A percentile compares a stretch with the other conserved stretches of the same genome.
These are phyloP conservation scores for Nephrotoma guestfalica DNA, from an alignment of 2,888 invertebrate genomes.

Conservation along the genomic window DNA sequence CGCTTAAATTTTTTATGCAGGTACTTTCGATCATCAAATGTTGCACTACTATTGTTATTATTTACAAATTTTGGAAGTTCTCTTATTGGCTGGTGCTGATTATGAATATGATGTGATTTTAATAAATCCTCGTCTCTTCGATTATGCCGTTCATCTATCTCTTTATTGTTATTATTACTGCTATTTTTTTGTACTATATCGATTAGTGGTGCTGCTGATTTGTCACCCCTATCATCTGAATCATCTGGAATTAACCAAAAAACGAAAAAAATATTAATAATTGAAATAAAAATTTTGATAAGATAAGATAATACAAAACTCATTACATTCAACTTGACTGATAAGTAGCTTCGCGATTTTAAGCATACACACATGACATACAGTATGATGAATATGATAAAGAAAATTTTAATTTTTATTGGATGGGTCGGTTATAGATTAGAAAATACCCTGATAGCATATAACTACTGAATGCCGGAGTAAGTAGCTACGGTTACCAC, in stretches of 20 bases:
- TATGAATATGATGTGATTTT: not conserved
- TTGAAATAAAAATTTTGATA: not conserved
- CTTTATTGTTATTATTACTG: not conserved
- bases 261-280: not conserved
- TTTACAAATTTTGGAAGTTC: conserved; percentile 1
- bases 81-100: not conserved
- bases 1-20: conserved; percentile 90
- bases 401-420: not conserved
- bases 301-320: not conserved
- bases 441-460: not conserved
- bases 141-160: not conserved
- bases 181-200: not conserved
- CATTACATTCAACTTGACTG: conserved; percentile 1
- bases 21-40: conserved; percentile 53
- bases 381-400: not conserved
- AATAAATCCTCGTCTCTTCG: not conserved
- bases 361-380: not conserved
- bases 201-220: not conserved
- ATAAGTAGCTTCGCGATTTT: not conserved
- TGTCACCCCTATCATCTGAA: not conserved
- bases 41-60: not conserved
- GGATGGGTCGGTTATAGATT: not conserved
- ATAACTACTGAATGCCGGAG: not conserved
- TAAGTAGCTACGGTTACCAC: not conserved
- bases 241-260: not conserved